phyloP scores from a whole-genome alignment of 2,113 vertebrate genomes.

The Penelope pileata region DNA sequence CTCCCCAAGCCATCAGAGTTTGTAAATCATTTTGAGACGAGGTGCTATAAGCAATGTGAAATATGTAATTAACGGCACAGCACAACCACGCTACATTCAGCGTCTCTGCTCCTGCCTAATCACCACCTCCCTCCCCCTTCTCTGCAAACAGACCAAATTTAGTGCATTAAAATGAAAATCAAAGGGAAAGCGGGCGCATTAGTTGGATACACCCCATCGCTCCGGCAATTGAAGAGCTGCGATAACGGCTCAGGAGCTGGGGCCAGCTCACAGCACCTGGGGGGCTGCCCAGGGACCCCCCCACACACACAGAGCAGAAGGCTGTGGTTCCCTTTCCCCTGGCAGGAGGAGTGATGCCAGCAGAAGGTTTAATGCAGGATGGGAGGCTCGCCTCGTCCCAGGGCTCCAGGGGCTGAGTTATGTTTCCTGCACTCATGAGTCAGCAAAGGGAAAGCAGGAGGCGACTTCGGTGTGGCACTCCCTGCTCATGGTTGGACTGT shows the following conservation, averaged over 20 bases:
- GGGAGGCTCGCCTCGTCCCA: not conserved
- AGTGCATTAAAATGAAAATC: constrained; percentile 21
- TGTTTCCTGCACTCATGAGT: not conserved
- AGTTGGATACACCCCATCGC: not conserved
- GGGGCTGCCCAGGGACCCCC: not conserved
- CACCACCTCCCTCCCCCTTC: not conserved
- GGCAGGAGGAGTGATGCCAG: accelerated
- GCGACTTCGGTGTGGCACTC: not conserved
- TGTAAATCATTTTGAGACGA: constrained; percentile 37
- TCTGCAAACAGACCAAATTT: constrained; percentile 25
- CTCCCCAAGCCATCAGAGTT: constrained; percentile 3
- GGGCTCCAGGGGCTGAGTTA: not conserved
- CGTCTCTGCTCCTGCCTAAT: constrained; percentile 33
- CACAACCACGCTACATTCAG: not conserved
- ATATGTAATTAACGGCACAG: constrained; percentile 26
- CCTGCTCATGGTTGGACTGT: not conserved
- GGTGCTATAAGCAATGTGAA: constrained; percentile 31
- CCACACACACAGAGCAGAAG: not conserved
- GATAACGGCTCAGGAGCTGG: accelerated
- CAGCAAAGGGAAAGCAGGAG: not conserved
- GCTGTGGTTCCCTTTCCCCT: not conserved
- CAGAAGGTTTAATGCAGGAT: not conserved
- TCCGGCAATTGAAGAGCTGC: accelerated
- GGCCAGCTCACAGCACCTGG: not conserved
- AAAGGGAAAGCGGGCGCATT: not conserved